phyloP scores from a whole-genome alignment of 1,140 invertebrate genomes.

The Meloidogyne exigua region DNA sequence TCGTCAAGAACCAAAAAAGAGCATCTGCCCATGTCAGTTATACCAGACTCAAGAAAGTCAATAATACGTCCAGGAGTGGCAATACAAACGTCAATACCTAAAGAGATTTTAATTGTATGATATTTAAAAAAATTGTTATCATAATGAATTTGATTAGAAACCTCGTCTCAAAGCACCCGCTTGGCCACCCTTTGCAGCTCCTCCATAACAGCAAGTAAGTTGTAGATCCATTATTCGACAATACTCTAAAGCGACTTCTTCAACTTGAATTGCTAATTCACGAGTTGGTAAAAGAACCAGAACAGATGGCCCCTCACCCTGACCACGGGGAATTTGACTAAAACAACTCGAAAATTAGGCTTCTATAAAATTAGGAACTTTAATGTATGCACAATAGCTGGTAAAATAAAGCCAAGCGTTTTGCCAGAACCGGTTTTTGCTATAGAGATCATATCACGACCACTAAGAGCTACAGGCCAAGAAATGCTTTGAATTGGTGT shows the following conservation, averaged over 20 bases:
- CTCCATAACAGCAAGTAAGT: conserved; percentile 90
- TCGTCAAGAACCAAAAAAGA: conserved; percentile 95
- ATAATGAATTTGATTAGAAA: too few species aligned
- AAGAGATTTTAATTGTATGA: neutral
- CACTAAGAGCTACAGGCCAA: conserved; percentile 67
- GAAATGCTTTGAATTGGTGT: conserved; percentile 64
- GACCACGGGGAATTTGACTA: conserved; percentile 15
- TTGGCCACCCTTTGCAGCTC: conserved; percentile 85
- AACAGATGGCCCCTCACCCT: conserved; percentile 55
- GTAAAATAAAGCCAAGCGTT: conserved; percentile 71
- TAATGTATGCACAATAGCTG: conserved; percentile 74
- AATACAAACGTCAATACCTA: conserved; percentile 97
- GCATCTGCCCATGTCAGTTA: conserved; percentile 82
- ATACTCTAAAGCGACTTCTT: conserved; percentile 80
- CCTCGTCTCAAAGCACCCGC: conserved; percentile 79
- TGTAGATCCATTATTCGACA: conserved; percentile 78
- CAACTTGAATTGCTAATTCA: conserved; percentile 86
- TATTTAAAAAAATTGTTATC: too few species aligned
- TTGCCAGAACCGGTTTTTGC: conserved; percentile 88
- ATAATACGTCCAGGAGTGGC: conserved; percentile 88
- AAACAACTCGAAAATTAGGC: too few species aligned
- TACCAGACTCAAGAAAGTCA: conserved; percentile 86
- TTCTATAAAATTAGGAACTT: too few species aligned
- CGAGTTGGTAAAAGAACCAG: conserved; percentile 87
- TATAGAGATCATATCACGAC: conserved; percentile 78